Percentiles rank a stretch among this genome's conserved stretches.
phyloP scores from a whole-genome alignment of 2,888 invertebrate species.

The Odontomyia ornata region DNA sequence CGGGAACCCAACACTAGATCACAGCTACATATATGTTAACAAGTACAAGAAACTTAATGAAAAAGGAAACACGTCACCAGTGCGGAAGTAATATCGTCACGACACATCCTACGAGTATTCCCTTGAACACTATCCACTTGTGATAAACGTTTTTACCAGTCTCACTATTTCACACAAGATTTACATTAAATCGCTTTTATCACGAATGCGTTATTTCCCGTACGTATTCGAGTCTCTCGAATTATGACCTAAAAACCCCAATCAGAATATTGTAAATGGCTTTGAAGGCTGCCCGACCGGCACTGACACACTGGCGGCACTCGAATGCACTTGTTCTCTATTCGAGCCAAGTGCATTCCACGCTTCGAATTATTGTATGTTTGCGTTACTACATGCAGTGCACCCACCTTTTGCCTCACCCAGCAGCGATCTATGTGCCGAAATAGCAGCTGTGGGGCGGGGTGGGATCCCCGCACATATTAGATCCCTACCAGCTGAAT shows the following conservation, averaged over 20 bases:
- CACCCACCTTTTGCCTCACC: not conserved
- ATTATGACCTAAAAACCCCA: constrained; percentile 37
- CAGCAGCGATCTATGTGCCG: not conserved
- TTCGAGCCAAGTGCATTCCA: constrained; percentile 36
- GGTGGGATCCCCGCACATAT: constrained; percentile 3
- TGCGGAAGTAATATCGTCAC: too few species aligned
- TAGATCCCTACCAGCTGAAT: constrained; percentile 30
- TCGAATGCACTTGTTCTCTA: constrained; percentile 40
- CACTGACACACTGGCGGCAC: constrained; percentile 35
- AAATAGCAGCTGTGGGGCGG: constrained; percentile 3
- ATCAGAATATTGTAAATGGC: constrained; percentile 22
- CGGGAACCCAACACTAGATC: not conserved
- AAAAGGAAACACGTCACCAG: too few species aligned
- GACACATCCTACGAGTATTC: too few species aligned
- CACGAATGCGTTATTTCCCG: not conserved
- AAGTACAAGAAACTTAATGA: too few species aligned
- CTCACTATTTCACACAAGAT: not conserved
- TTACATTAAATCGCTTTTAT: not conserved
- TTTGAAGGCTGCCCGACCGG: constrained; percentile 36
- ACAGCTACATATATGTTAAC: not conserved
- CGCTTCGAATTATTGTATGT: constrained; percentile 7
- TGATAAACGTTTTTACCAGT: too few species aligned
- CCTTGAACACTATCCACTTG: too few species aligned
- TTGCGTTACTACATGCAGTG: constrained; percentile 10
- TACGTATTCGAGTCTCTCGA: not conserved